Evolutionary conservation across 2,113 vertebrate genomes (phyloP).

Genomic region (Mesembrinibis cayennensis): DNA sequence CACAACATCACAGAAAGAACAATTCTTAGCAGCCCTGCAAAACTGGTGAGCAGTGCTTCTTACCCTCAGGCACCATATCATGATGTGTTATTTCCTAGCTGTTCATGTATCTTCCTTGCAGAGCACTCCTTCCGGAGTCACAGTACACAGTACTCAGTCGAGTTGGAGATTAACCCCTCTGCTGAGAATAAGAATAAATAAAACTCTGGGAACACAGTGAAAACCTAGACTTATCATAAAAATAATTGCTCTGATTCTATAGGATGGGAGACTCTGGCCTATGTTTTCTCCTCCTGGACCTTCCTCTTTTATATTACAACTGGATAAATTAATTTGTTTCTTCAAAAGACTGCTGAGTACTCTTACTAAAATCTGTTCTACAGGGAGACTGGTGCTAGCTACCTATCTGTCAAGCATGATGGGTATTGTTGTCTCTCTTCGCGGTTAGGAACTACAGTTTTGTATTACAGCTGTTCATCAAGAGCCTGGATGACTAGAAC

Average conservation of each 20-base stretch:
- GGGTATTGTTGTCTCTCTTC: not conserved
- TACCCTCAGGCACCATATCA: not conserved
- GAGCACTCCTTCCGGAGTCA: not conserved
- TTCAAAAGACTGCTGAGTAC: not conserved
- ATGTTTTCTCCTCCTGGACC: not conserved
- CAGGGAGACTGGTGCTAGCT: not conserved
- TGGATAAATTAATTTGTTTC: not conserved
- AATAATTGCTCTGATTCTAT: not conserved
- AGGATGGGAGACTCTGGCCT: not conserved
- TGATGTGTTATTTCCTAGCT: not conserved
- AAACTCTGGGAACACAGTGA: not conserved
- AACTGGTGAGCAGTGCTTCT: not conserved
- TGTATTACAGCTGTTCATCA: not conserved
- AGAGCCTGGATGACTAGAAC: not conserved
- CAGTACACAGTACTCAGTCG: not conserved
- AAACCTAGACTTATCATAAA: not conserved
- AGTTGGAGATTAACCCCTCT: not conserved
- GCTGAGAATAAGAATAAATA: not conserved
- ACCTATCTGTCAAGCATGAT: not conserved
- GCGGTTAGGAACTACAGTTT: not conserved
- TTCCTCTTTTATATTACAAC: not conserved
- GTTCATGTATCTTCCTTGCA: not conserved
- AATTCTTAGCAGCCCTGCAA: not conserved
- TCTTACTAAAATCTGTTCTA: not conserved
- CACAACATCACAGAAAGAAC: not conserved